Percentiles rank a stretch among this genome's conserved stretches.
phyloP scores from a whole-genome alignment of 2,797 vertebrate genomes.

The Carapus acus region DNA sequence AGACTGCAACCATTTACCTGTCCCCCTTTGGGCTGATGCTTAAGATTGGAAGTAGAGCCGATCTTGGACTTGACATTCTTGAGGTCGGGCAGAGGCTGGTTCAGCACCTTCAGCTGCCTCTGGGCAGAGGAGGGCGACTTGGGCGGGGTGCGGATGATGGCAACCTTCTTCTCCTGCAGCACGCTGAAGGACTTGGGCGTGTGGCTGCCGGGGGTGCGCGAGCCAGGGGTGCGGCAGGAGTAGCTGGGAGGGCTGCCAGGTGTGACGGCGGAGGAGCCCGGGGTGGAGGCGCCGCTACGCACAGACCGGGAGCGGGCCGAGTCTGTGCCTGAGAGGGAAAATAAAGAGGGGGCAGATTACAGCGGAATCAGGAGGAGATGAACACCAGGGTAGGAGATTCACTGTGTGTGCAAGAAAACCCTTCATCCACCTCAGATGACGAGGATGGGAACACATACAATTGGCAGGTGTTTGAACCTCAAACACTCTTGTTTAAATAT shows the following conservation, averaged over 20 bases:
- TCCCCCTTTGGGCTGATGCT: conserved; percentile 90
- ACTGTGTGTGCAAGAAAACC: not conserved
- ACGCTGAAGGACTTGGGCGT: conserved; percentile 90
- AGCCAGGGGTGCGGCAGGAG: conserved; percentile 88
- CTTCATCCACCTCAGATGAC: conserved; percentile 17
- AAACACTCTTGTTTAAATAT: conserved; percentile 24
- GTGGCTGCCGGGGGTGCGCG: conserved; percentile 84
- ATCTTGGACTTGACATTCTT: conserved; percentile 94
- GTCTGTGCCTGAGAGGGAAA: conserved; percentile 75
- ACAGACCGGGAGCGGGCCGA: conserved; percentile 84
- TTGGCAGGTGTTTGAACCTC: no score
- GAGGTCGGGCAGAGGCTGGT: conserved; percentile 89
- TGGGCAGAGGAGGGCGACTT: conserved; percentile 89
- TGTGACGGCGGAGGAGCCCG: conserved; percentile 87
- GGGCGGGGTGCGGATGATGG: conserved; percentile 90
- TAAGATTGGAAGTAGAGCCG: conserved; percentile 87
- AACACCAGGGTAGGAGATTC: not conserved
- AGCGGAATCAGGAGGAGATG: not conserved
- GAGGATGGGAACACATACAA: conserved; percentile 9
- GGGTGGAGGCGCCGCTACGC: conserved; percentile 89
- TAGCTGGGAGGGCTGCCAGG: conserved; percentile 91
- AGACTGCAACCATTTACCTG: conserved; percentile 78
- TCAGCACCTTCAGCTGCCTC: conserved; percentile 87
- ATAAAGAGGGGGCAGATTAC: not conserved
- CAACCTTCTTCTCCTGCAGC: conserved; percentile 91